Evolutionary conservation across 92 coral and sea anemone species (phyloP), one percentile per base, ranked within the genome.

Genomic region (Phymanthus crucifer): DNA sequence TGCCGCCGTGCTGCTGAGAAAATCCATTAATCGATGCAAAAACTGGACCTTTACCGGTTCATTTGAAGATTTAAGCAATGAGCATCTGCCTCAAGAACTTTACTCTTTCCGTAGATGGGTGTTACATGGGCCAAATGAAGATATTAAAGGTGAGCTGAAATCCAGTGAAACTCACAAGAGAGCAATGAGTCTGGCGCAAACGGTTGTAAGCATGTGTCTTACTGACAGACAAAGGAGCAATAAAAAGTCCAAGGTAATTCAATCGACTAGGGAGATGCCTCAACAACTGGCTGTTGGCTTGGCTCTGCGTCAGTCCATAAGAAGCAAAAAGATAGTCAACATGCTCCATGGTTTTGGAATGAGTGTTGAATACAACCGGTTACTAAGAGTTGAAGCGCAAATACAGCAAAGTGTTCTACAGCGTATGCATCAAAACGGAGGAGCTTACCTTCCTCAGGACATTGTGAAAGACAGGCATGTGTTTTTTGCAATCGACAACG

Each of bases 21-120:
- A 89, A 69, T 72, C 88, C 29, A 89, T 89, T 56, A 77, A 66
- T n/a, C 85, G 80, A 43, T 83, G 91, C 72, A 86, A 87, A 79
- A 87, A 81, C 68, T 92, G 97, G 93, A 66, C 23, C 23, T 92
- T 92, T 82, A 84, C 73, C 7, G 91, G 93, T 21, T 86, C 93
- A 2, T 46, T 92, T n/a, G 79, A 86, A 27, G 76, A 78, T 46
- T 40, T 89, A 31, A 47, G 74, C 11, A 78, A 83, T 31, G 85
- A 86, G 18, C 56, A 84, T 84, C 9, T 87, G 32, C 91, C 90
- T 24, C 54, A 57, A 78, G 90, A 91, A 75, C 92, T 91, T 6
- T 85, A 33, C 80, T 68, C 80, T 78, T 88, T 88, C 71, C 85
- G 70, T 75, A 67, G 88, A 71, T 91, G 95, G 92, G 81, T 83